Conservation (phyloP, 2,888 invertebrate species). For the Dryococelus australis region DNA sequence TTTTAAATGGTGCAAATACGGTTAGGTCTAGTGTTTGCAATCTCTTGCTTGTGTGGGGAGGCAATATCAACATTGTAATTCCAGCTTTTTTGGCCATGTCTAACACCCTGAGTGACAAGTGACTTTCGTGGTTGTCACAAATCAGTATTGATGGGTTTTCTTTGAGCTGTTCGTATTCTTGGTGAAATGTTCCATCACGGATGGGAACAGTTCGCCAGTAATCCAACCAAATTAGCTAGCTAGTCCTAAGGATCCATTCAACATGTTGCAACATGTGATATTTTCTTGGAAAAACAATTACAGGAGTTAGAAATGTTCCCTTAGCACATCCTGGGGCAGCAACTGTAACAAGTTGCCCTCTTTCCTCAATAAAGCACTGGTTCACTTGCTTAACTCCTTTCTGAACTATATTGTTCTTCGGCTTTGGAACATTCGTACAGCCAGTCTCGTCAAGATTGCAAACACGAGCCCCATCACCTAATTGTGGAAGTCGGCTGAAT, state of each 20-base stretch:
- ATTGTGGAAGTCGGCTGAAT: background rate
- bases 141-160: background rate
- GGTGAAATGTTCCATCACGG: constrained; percentile 19
- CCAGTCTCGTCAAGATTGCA: too few relatives aligned
- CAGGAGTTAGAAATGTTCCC: constrained; percentile 22
- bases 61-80: background rate
- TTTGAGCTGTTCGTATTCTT: constrained; percentile 17
- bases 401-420: background rate
- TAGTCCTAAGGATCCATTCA: constrained; percentile 21
- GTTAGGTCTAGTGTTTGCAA: background rate
- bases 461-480: background rate
- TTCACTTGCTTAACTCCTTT: background rate
- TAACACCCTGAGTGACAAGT: background rate
- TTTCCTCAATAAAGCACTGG: background rate
- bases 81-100: constrained; percentile 19
- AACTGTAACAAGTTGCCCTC: background rate
- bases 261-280: background rate
- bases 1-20: constrained; percentile 4
- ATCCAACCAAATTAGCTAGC: constrained; percentile 23
- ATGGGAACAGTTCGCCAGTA: constrained; percentile 2
- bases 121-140: constrained; percentile 26
- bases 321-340: background rate
- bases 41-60: constrained; percentile 18
- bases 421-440: background rate
- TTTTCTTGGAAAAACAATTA: background rate